These are phyloP conservation scores for Stomorhina lunata DNA, from an alignment of 2,888 invertebrate species.

Conservation along the genomic window DNA sequence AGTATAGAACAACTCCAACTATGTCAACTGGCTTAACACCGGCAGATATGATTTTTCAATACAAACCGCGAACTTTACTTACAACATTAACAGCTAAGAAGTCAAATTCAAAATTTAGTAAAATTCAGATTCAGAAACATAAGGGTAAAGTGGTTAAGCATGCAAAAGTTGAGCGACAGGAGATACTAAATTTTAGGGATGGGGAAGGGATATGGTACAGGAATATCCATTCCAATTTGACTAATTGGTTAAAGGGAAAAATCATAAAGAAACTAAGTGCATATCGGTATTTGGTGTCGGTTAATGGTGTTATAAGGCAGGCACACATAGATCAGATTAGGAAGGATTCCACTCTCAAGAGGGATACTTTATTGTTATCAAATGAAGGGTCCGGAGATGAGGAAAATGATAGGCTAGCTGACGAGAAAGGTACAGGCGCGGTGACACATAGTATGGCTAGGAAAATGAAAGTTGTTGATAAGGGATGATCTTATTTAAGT, in stretches of 20 bases:
- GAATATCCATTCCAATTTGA: too few relatives aligned
- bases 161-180: not conserved
- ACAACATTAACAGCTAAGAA: not conserved
- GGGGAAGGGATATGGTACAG: too few relatives aligned
- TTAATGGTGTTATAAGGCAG: not conserved
- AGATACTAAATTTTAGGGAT: not conserved
- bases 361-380: not conserved
- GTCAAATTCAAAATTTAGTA: not conserved
- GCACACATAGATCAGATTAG: not conserved
- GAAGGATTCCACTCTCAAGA: not conserved
- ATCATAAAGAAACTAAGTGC: not conserved
- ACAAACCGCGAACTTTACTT: constrained; percentile 22
- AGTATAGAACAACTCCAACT: not conserved
- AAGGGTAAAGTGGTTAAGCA: too few relatives aligned
- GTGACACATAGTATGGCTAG: not conserved
- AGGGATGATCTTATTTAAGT: not conserved
- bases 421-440: not conserved
- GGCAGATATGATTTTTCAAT: constrained; percentile 7
- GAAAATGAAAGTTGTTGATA: not conserved
- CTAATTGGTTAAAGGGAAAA: not conserved
- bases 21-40: not conserved
- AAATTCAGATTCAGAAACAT: not conserved
- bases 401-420: not conserved
- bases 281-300: not conserved
- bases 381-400: not conserved